phyloP scores from a whole-genome alignment of 1,140 invertebrate species.

The Calephelis virginiensis region DNA sequence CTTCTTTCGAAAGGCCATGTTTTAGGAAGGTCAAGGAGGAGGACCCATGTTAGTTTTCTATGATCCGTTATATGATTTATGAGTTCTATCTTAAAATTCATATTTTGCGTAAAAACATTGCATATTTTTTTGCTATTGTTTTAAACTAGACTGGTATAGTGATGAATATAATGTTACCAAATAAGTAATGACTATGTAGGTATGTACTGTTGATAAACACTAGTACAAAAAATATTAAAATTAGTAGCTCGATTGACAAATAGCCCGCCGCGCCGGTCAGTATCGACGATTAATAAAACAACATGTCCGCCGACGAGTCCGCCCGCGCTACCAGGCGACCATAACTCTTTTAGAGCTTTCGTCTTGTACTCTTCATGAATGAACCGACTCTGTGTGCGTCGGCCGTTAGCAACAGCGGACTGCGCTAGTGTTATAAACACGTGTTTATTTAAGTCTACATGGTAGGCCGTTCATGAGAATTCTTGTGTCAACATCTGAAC shows the following conservation, averaged over 20 bases:
- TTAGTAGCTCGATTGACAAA: background rate
- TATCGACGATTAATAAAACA: constrained; percentile 52
- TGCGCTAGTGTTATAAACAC: constrained; percentile 47
- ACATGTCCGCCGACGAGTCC: constrained; percentile 68
- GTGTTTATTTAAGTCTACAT: constrained; percentile 64
- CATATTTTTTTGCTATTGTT: no score
- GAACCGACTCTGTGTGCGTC: constrained; percentile 51
- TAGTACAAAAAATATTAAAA: no score
- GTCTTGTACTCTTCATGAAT: constrained; percentile 60
- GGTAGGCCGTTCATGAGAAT: constrained; percentile 72
- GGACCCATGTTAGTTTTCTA: no score
- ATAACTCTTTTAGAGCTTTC: constrained; percentile 61
- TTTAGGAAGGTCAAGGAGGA: no score
- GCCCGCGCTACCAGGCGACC: constrained; percentile 59
- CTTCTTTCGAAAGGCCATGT: no score
- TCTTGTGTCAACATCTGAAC: constrained; percentile 71
- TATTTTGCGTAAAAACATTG: no score
- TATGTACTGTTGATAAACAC: no score
- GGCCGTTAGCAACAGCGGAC: constrained; percentile 27
- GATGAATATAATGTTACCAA: no score
- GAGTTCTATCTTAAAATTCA: no score
- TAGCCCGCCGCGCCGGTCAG: constrained; percentile 27
- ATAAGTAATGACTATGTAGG: no score
- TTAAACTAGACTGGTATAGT: no score
- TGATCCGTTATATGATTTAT: no score